Evolutionary conservation across 2,113 vertebrate genomes (phyloP).

Genomic region (Himantopus leucocephalus): DNA sequence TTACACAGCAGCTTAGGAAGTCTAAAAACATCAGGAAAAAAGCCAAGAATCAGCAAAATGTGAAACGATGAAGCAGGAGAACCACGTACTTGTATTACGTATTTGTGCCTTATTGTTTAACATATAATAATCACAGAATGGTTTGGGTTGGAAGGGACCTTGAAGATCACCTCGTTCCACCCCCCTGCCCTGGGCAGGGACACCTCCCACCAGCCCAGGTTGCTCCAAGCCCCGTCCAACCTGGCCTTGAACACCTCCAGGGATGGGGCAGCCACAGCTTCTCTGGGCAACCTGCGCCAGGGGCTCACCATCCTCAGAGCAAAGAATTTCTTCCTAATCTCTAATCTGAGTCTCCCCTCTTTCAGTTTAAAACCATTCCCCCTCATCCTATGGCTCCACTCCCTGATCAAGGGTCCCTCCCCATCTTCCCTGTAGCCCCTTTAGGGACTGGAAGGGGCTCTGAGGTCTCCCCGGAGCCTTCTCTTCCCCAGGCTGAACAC

Average conservation of each 20-base stretch:
- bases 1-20: neutral
- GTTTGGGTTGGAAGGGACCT: neutral
- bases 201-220: neutral
- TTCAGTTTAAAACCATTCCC: neutral
- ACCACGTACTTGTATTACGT: rapidly evolving
- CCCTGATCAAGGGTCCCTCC: neutral
- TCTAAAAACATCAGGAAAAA: neutral
- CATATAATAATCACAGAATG: neutral
- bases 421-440: too few species aligned
- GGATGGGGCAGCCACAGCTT: neutral
- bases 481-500: neutral
- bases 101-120: neutral
- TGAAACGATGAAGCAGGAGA: neutral
- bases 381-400: neutral
- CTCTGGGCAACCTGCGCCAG: neutral
- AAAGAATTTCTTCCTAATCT: neutral
- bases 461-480: neutral
- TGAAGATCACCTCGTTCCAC: neutral
- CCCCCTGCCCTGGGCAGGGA: neutral
- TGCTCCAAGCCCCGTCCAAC: neutral
- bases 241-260: neutral
- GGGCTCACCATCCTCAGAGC: neutral
- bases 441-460: too few species aligned
- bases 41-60: neutral
- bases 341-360: neutral